These are phyloP conservation scores for Zaprionus vittiger DNA, from an alignment of 1,140 invertebrate species.

Conservation along the genomic window DNA sequence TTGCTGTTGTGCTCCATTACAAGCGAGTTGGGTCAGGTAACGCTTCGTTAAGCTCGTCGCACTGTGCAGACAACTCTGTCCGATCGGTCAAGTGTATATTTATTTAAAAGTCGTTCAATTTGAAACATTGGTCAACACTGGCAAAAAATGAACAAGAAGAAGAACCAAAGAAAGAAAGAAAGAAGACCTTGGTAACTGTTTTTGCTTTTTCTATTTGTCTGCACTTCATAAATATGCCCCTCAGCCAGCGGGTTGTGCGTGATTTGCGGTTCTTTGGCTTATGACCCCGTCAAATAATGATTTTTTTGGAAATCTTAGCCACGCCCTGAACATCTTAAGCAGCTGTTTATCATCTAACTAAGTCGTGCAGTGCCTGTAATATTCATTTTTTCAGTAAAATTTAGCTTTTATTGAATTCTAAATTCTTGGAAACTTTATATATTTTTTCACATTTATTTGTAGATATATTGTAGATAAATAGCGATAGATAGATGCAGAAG, in stretches of 20 bases:
- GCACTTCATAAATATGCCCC: not conserved
- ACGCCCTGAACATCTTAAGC: not conserved
- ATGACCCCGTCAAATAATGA: not conserved
- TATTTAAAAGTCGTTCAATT: constrained; percentile 18
- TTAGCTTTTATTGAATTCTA: not conserved
- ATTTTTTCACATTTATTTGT: not conserved
- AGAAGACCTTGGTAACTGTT: constrained; percentile 2
- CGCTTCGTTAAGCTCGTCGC: constrained; percentile 52
- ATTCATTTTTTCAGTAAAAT: not conserved
- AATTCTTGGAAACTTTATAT: not conserved
- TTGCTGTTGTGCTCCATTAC: constrained; percentile 59
- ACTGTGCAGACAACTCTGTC: constrained; percentile 33
- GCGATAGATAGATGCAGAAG: no score
- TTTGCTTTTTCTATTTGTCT: not conserved
- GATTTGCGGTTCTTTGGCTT: not conserved
- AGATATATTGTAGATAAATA: not conserved
- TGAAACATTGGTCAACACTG: constrained; percentile 11
- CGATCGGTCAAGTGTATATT: constrained; percentile 60
- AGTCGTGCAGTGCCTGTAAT: not conserved
- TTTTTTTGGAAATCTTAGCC: not conserved
- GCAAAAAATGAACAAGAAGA: not conserved
- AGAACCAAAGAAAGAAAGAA: not conserved
- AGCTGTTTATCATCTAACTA: not conserved
- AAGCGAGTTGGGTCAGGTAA: constrained; percentile 59
- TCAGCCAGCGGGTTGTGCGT: constrained; percentile 1